Base-by-base conservation (phyloP, 2,888 invertebrate species). In the Dermolepida albohirtum region DNA sequence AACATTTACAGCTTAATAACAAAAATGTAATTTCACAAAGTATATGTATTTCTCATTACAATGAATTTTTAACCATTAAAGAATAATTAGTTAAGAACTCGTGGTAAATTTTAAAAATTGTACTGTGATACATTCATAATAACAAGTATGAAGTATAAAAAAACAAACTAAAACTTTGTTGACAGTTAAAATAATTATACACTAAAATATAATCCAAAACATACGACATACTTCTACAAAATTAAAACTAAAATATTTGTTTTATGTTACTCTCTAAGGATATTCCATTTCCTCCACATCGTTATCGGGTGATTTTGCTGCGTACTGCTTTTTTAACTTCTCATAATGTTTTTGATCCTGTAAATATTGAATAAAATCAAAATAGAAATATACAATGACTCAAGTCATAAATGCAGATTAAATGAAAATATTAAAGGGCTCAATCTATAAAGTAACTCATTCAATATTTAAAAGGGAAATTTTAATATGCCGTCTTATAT, bases 311-410 rank as follows among this genome's bases (percentile, higher is more conserved):
- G 85, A 86, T 39, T 77, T 79, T 7, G 86, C 85, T 0, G 87
- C 86, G 79, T 92, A 93, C 71, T 90, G 87, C 73, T 88, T 84
- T 76, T 89, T 87, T 77, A 94, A 82, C 77, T 89, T 90, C 72
- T 92, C 91, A 78, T 95, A 95, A 77, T 92, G 89, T 76, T 89
- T 87, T 73, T 90, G 89, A 78, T 95, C 95, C 87, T 89, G 72
- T 39, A 81, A 79, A 67, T 68, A 75, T 27, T 71, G 64, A 40
- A 69, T 66, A 65, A 63, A 65, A 65, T 44, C 12, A 12, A 6
- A 11, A 54, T 29, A n/a, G 22, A 22, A 22, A 22, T 4, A 22
- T 22, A 4, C 22, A 4, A 4, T 22, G 22, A 22, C 22, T 22
- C 22, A 4, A 1, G 4, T 22, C 22, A 22, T 22, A 22, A 2